phyloP scores from a whole-genome alignment of 2,797 vertebrate genomes.

The Serranus cabrilla region DNA sequence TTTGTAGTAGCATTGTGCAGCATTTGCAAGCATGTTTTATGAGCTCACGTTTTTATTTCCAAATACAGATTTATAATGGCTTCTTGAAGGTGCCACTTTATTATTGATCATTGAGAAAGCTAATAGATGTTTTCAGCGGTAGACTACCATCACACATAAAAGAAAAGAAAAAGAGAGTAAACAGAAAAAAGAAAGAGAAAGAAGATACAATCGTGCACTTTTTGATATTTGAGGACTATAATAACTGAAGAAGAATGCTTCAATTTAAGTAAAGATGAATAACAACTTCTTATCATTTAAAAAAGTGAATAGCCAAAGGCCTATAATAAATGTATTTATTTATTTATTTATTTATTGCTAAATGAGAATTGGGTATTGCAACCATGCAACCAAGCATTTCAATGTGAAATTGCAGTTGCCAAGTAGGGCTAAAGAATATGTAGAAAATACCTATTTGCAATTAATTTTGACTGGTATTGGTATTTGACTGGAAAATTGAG shows the following conservation, averaged over 20 bases:
- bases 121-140: slow-evolving; percentile 27
- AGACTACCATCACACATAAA: not conserved
- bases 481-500: no score
- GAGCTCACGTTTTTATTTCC: slow-evolving; percentile 36
- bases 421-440: no score
- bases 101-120: slow-evolving; percentile 23
- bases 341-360: no score
- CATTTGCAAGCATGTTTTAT: slow-evolving; percentile 40
- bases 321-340: no score
- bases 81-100: slow-evolving; percentile 2
- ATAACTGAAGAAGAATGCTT: not conserved
- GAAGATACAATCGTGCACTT: no score
- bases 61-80: slow-evolving; percentile 44
- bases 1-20: slow-evolving; percentile 42
- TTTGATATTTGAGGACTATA: not conserved
- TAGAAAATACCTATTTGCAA: no score
- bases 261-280: not conserved
- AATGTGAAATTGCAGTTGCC: no score
- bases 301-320: no score
- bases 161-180: not conserved
- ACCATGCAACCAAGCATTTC: no score
- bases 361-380: not conserved
- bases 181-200: not conserved
- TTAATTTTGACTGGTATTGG: no score
- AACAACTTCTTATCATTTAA: not conserved